phyloP scores from a whole-genome alignment of 1,140 invertebrate genomes.

The Riptortus pedestris region DNA sequence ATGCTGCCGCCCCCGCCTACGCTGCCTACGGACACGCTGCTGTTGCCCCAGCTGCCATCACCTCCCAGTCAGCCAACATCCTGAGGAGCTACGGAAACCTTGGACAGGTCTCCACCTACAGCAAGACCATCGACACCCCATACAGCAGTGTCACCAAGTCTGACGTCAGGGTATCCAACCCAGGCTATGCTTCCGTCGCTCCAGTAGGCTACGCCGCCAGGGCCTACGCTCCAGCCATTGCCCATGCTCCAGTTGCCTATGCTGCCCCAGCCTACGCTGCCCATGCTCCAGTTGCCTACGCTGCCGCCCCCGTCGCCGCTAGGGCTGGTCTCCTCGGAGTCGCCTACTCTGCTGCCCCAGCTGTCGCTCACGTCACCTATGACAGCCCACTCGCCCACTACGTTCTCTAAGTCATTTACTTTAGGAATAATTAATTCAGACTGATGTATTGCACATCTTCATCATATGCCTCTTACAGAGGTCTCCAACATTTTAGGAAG shows the following conservation, averaged over 20 bases:
- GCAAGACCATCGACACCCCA: slow-evolving; percentile 36
- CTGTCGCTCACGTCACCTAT: slow-evolving; percentile 22
- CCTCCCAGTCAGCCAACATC: slow-evolving; percentile 35
- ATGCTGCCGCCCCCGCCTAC: slow-evolving; percentile 31
- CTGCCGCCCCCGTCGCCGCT: slow-evolving; percentile 30
- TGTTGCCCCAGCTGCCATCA: slow-evolving; percentile 32
- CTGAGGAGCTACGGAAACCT: slow-evolving; percentile 35
- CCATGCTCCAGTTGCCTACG: slow-evolving; percentile 23
- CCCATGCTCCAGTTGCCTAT: background rate
- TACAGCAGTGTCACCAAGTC: slow-evolving; percentile 36
- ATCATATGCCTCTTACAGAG: slow-evolving; percentile 3
- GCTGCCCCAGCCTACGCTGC: background rate
- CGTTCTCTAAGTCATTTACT: background rate
- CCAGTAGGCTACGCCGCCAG: background rate
- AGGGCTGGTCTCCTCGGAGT: slow-evolving; percentile 17
- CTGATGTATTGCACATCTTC: slow-evolving; percentile 23
- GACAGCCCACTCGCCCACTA: slow-evolving; percentile 18
- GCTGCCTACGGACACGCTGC: slow-evolving; percentile 33
- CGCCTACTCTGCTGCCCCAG: slow-evolving; percentile 11
- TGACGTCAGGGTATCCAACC: slow-evolving; percentile 38
- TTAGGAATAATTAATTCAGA: background rate
- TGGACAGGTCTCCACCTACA: slow-evolving; percentile 36
- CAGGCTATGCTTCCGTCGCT: slow-evolving; percentile 31
- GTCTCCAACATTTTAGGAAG: background rate
- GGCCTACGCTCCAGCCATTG: slow-evolving; percentile 2